phyloP scores from a whole-genome alignment of 2,113 vertebrate genomes.

The Origma solitaria region DNA sequence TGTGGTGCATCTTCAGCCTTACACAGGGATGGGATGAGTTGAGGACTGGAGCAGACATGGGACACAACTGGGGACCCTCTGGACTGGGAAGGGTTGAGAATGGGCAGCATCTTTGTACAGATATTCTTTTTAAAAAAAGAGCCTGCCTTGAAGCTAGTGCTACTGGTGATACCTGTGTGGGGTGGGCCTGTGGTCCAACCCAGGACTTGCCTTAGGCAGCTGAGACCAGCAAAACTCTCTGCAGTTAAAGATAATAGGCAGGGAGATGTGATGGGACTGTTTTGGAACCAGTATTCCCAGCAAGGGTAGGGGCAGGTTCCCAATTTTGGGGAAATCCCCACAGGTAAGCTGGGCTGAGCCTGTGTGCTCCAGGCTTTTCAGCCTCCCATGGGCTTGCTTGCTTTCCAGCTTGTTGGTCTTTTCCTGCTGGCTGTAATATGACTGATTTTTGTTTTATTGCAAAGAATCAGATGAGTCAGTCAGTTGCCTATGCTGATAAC shows the following conservation, averaged over 20 bases:
- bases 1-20: not conserved
- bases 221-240: not conserved
- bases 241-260: not conserved
- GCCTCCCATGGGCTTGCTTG: not conserved
- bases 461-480: not conserved
- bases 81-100: not conserved
- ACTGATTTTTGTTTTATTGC: not conserved
- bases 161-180: not conserved
- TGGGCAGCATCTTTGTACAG: not conserved
- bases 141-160: not conserved
- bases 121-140: not conserved
- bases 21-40: not conserved
- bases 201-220: not conserved
- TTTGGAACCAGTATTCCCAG: not conserved
- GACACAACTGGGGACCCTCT: not conserved
- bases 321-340: not conserved
- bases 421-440: not conserved
- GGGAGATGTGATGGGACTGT: not conserved
- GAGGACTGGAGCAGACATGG: not conserved
- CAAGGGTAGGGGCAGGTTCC: not conserved
- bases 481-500: rapidly evolving
- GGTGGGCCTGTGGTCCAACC: not conserved
- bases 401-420: not conserved
- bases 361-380: not conserved
- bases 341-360: not conserved